A percentile compares a stretch with the other conserved stretches of the same genome.
These are phyloP conservation scores for Laothoe populi DNA, from an alignment of 2,888 invertebrate genomes.

Conservation along the genomic window DNA sequence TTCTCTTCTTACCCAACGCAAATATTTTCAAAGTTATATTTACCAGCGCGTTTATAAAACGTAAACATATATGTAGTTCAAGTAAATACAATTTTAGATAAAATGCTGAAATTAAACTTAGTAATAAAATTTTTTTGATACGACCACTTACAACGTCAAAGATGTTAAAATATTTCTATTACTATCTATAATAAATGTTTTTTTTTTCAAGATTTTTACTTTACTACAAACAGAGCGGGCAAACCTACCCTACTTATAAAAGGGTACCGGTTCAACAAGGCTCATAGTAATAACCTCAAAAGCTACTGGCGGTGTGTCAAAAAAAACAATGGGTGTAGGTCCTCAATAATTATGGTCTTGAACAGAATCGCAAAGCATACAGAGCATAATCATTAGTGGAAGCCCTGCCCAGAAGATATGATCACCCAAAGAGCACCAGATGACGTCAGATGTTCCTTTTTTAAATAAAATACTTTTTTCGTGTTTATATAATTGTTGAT, in stretches of 20 bases:
- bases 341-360: slow-evolving; percentile 27
- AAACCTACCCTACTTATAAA: slow-evolving; percentile 16
- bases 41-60: too few relatives aligned
- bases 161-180: not conserved
- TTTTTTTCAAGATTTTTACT: not conserved
- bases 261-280: slow-evolving; percentile 24
- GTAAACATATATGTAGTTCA: too few relatives aligned
- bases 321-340: slow-evolving; percentile 35
- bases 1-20: too few relatives aligned
- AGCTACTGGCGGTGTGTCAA: slow-evolving; percentile 23
- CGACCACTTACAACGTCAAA: too few relatives aligned
- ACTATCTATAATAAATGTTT: not conserved
- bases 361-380: slow-evolving; percentile 9
- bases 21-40: too few relatives aligned
- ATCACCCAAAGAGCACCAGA: too few relatives aligned
- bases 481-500: too few relatives aligned
- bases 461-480: too few relatives aligned
- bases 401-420: too few relatives aligned
- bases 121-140: too few relatives aligned
- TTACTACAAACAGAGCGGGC: slow-evolving; percentile 15
- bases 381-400: slow-evolving; percentile 29
- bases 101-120: not conserved
- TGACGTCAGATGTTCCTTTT: too few relatives aligned
- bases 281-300: not conserved
- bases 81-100: too few relatives aligned